Evolutionary conservation across 2,113 vertebrate genomes (phyloP), one percentile per base, ranked within the genome.

Genomic region (Hydropotes inermis): DNA sequence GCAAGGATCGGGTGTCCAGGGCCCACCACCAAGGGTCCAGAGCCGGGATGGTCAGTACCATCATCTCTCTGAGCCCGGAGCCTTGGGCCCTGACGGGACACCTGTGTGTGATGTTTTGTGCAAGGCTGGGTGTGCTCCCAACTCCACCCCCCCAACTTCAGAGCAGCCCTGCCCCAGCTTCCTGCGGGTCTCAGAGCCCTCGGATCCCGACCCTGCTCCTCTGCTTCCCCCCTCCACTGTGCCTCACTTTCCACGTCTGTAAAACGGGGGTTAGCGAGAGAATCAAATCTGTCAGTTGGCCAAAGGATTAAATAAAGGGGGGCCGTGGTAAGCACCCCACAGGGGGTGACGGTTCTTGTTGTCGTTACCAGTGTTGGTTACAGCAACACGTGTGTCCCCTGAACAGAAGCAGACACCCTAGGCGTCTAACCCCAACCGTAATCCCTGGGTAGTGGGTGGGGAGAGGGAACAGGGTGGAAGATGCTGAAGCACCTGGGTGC

Each of bases 331-430:
- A 27, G 55, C 1, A 2, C 30, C 11, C 57, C 2, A 7, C 50
- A 5, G 23, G 78, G 55, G 10, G 0, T 6, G 9, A 5, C 7
- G 0, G 7, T 5, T 52, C 4, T 55, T 1, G 1, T 11, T 2
- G 21, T 1, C 0, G 3, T 3, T 2, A 25, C 1, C 1, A 0
- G 3, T 6, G 4, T 60, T 21, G 1, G 19, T 33, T 19, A 39
- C 15, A 4, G 23, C 0, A 4, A 23, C 16, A 1, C 0, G 0
- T 0, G 7, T 23, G 39, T 81, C 45, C 2, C 6, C 55, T 19
- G 6, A 14, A 45, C 0, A 23, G 76, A 50, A 39, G 60, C 54
- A 28, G 70, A 76, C 23, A 27, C 36, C 12, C 70, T 43, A 6
- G 70, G 36, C 27, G 70, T 27, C 36, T 43, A 43, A 14, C 70